Evolutionary conservation across 2,797 vertebrate genomes (phyloP).

Genomic region (Lepus oiostolus): DNA sequence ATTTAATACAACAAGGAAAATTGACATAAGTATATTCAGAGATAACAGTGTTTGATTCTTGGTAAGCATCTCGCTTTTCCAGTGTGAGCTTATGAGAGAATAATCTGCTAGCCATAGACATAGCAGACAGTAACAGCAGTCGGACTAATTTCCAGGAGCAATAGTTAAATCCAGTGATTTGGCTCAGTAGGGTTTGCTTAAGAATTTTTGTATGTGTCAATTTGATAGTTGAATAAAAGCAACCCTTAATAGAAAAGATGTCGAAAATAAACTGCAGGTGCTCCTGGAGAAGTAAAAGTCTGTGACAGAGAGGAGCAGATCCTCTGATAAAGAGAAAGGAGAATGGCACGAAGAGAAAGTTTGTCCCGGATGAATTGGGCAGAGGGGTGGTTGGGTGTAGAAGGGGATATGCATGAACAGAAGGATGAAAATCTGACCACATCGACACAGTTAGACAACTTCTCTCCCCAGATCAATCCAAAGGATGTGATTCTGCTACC

Average conservation of each 20-base stretch:
- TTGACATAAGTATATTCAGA: not conserved
- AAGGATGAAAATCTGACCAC: not conserved
- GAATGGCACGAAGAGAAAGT: not conserved
- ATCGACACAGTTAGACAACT: no score
- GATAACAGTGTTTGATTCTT: not conserved
- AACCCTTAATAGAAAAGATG: not conserved
- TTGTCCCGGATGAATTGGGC: not conserved
- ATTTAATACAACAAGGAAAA: not conserved
- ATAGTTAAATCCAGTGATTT: not conserved
- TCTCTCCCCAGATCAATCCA: not conserved
- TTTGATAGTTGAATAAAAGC: not conserved
- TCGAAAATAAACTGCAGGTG: slow-evolving; percentile 22
- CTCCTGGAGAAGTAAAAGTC: not conserved
- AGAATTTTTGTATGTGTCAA: slow-evolving; percentile 23
- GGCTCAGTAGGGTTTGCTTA: not conserved
- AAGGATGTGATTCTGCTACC: not conserved
- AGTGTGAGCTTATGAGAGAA: not conserved
- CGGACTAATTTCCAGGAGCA: not conserved
- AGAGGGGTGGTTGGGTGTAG: not conserved
- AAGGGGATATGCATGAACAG: not conserved
- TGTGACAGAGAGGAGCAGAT: not conserved
- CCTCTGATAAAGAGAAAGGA: not conserved
- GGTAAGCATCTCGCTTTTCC: not conserved
- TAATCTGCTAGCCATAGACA: not conserved
- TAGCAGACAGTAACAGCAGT: not conserved